Evolutionary conservation across 2,888 invertebrate genomes (phyloP), one percentile per base, ranked within the genome.

Genomic region (Xestia c-nigrum): DNA sequence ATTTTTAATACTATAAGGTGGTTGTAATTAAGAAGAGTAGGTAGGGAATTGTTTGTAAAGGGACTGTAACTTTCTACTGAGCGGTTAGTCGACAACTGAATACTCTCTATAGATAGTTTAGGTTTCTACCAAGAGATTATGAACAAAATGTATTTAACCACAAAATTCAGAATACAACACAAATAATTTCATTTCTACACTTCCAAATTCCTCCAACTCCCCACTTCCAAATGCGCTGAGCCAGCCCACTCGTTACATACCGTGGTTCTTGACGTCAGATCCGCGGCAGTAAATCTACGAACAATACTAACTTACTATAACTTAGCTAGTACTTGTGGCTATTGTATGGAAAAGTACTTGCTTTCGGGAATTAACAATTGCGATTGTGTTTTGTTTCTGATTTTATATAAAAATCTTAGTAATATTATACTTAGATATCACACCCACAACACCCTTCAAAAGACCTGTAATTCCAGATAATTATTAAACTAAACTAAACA

Each of bases 291-390:
- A 57, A 66, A 71, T 63, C 47, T 21, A 55, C 38, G 24, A 74
- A 75, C 52, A 67, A 67, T 67, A 71, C 38, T 43, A 75, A 73
- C n/a, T 55, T 72, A 31, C n/a, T 12, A 55, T 12, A n/a, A n/a
- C 40, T 52, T 71, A 50, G 38, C 46, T 24, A 21, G 75, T 74
- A 75, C 55, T 75, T 43, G 47, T 65, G 66, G 57, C 40, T 77
- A 50, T 70, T 64, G 19, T 76, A 40, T 16, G 21, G 55, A 66
- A 38, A 63, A 63, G 31, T 31, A 31, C 47, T 47, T n/a, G 55
- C 46, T 57, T 64, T 24, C 19, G 9, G 9, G 57, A 70, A 50
- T 77, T 64, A 10, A 40, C 52, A 77, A 77, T 19, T 24, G 24
- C 14, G 5, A 19, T 67, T 24, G 74, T 76, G 57, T 59, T 59